Evolutionary conservation across 1,140 invertebrate species (phyloP).

Genomic region (Dolichoris vasculosae): DNA sequence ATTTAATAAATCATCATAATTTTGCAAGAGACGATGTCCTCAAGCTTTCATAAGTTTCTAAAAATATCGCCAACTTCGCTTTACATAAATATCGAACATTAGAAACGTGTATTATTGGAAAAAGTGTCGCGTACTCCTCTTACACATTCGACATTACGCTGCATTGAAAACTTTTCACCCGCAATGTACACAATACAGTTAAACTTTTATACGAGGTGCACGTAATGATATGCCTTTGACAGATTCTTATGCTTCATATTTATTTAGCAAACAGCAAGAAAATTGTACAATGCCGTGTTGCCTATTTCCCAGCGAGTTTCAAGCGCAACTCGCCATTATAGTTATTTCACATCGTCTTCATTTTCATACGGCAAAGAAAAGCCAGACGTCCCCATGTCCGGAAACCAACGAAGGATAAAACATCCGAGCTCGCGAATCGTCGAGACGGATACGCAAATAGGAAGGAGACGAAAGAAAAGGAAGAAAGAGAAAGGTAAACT

Average conservation of each 20-base stretch:
- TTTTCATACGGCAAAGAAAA: background rate
- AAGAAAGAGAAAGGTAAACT: conserved; percentile 1
- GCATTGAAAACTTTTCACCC: background rate
- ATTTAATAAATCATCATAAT: conserved; percentile 18
- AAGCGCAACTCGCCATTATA: conserved; percentile 3
- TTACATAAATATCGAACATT: background rate
- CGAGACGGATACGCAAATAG: background rate
- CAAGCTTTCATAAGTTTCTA: background rate
- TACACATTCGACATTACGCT: background rate
- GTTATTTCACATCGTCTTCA: background rate
- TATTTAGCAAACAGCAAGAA: background rate
- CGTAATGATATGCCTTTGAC: background rate
- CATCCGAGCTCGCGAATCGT: background rate
- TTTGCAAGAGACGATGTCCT: background rate
- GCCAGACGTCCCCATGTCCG: no score
- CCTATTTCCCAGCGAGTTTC: background rate
- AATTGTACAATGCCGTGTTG: background rate
- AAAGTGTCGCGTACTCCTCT: background rate
- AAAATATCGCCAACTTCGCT: background rate
- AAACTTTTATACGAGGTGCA: background rate
- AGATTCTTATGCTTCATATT: background rate
- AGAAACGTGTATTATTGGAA: background rate
- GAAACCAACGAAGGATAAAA: background rate
- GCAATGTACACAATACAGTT: background rate
- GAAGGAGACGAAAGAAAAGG: background rate